Conservation (phyloP, 2,113 vertebrate species). For the Agelaius phoeniceus region DNA sequence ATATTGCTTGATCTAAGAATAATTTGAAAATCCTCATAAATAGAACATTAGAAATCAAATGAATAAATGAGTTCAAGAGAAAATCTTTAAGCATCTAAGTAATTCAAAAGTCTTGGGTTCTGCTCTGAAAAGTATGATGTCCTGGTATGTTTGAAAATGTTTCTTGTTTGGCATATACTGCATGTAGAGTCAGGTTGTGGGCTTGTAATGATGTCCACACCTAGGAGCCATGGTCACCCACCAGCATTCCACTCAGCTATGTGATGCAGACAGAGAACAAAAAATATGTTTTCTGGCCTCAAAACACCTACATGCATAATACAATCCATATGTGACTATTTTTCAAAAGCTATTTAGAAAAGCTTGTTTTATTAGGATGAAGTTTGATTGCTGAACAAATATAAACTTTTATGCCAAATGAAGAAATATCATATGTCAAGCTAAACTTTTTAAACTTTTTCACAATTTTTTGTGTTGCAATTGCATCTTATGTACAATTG, state of each 20-base stretch:
- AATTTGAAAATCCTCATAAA: neutral
- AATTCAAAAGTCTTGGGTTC: neutral
- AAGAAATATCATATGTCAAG: slow-evolving; percentile 37
- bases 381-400: slow-evolving; percentile 34
- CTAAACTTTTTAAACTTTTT: slow-evolving; percentile 28
- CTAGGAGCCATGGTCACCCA: neutral
- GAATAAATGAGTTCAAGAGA: neutral
- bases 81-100: neutral
- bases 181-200: neutral
- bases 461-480: neutral
- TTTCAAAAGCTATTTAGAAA: slow-evolving; percentile 37
- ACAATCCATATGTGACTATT: slow-evolving; percentile 38
- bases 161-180: neutral
- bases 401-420: slow-evolving; percentile 23
- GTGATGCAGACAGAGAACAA: slow-evolving; percentile 44
- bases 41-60: neutral
- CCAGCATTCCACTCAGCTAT: neutral
- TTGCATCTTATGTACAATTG: neutral
- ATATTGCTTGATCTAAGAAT: neutral
- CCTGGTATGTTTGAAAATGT: neutral
- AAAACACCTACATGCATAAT: slow-evolving; percentile 49
- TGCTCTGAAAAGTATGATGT: neutral
- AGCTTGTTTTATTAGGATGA: slow-evolving; percentile 41
- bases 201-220: slow-evolving; percentile 20
- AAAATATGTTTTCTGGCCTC: slow-evolving; percentile 52